Base-by-base conservation (phyloP, 2,888 invertebrate genomes). In the Parnassius orleans region DNA sequence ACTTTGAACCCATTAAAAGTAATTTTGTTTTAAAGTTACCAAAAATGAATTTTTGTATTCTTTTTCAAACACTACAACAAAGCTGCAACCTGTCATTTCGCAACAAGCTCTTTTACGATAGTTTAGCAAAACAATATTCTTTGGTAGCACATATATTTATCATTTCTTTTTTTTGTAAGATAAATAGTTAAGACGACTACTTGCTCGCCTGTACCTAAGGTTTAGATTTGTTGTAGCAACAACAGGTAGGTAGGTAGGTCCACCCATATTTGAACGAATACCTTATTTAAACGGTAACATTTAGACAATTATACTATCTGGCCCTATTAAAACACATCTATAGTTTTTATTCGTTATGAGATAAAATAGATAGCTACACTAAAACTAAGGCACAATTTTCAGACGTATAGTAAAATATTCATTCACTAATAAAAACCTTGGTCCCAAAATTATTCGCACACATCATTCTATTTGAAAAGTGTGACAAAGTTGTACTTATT, bases 371-470 rank as follows among this genome's bases (percentile, higher is more conserved):
- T 15, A 48, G 7, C 50, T 58, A 54, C 9, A n/a, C 42, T 62
- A 58, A 52, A 62, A 63, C 63, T 65, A 65, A 65, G 65, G 65
- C 66, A 66, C 66, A 59, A 61, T 65, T 56, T 33, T 63, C 60
- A 62, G 66, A 64, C 60, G 52, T 58, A 52, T 44, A 44, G 12
- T 46, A 52, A 46, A 57, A 62, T 58, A 52, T 47, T 46, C 55
- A 15, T 53, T 60, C 52, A 55, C 14, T 33, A 47, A 14, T 33
- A 24, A 52, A 56, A 61, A 56, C 57, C 61, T 68, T 69, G 69
- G 68, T 67, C 70, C 70, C 69, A 56, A 62, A 64, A 54, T 24
- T 42, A 51, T 61, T 55, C 43, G 42, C 61, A 58, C 53, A 57
- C 14, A 48, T 53, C 14, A 10, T 33, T 19, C 10, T 47, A 47